Evolutionary conservation across 2,888 invertebrate species (phyloP).

Genomic region (Eubasilissa splendida): DNA sequence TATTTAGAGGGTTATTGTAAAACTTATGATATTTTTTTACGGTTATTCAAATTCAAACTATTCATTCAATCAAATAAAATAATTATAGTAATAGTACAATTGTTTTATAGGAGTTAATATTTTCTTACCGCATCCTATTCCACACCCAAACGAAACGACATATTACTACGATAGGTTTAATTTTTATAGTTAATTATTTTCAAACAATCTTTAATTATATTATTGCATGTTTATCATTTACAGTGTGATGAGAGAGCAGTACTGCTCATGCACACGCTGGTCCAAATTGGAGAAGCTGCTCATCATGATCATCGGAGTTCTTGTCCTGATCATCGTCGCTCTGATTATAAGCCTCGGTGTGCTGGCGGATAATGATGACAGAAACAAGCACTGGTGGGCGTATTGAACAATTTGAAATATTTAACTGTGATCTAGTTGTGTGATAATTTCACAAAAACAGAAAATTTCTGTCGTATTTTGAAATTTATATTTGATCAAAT

Average conservation of each 20-base stretch:
- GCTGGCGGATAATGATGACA: not conserved
- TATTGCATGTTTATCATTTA: constrained; percentile 58
- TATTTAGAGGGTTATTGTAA: no score
- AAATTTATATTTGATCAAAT: no score
- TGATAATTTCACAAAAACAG: no score
- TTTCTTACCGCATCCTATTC: no score
- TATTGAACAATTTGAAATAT: not conserved
- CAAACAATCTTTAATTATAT: not conserved
- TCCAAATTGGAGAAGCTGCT: constrained; percentile 64
- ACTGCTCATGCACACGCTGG: constrained; percentile 65
- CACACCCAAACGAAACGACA: no score
- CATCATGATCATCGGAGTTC: constrained; percentile 62
- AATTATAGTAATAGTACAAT: no score
- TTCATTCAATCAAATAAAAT: no score
- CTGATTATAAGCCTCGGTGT: constrained; percentile 59
- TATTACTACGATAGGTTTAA: not conserved
- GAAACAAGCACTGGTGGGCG: constrained; percentile 54
- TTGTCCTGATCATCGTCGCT: constrained; percentile 62
- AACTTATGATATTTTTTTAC: no score
- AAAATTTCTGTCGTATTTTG: no score
- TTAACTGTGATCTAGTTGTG: no score
- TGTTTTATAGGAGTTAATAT: no score
- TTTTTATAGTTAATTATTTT: not conserved
- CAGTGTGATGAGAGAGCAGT: constrained; percentile 66
- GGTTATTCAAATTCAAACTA: no score